Evolutionary conservation across 2,797 vertebrate genomes (phyloP).

Genomic region (Poeciliopsis presidionis): DNA sequence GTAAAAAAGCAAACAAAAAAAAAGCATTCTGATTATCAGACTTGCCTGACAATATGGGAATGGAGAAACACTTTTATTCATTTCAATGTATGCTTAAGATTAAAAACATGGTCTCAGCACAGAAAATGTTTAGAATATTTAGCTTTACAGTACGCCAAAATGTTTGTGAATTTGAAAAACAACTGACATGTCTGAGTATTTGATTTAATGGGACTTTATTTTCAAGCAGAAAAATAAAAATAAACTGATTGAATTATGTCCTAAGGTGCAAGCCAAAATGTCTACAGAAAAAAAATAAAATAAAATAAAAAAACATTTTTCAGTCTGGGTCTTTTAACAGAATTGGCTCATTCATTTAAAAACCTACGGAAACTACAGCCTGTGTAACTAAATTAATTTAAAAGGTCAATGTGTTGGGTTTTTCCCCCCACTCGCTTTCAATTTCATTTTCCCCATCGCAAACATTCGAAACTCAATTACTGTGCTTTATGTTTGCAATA

Average conservation of each 20-base stretch:
- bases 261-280: neutral
- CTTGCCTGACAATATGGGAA: neutral
- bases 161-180: neutral
- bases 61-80: neutral
- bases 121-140: neutral
- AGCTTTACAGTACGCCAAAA: neutral
- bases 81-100: neutral
- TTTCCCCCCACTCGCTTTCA: neutral
- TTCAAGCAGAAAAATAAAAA: neutral
- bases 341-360: neutral
- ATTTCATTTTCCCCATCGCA: neutral
- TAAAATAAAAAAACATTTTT: neutral
- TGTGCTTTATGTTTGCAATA: neutral
- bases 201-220: neutral
- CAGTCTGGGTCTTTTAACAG: neutral
- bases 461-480: conserved; percentile 7
- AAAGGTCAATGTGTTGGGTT: neutral
- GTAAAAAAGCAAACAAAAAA: neutral
- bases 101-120: neutral
- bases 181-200: neutral
- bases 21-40: neutral
- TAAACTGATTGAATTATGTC: neutral
- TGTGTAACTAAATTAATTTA: neutral
- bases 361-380: neutral
- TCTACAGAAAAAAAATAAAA: neutral